These are phyloP conservation scores for Athalia rosae DNA, from an alignment of 2,888 invertebrate genomes.

Conservation along the genomic window DNA sequence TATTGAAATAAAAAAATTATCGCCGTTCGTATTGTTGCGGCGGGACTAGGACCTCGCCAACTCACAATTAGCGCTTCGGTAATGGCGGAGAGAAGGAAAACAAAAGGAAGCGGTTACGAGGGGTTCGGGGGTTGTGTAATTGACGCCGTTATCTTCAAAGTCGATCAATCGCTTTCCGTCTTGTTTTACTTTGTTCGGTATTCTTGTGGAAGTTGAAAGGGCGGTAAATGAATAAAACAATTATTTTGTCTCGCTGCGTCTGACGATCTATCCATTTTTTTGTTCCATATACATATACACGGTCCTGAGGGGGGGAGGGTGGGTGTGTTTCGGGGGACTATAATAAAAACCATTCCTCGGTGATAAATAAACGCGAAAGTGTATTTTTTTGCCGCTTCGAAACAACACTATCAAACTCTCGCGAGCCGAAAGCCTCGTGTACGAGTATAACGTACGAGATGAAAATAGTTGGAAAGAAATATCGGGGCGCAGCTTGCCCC, in stretches of 20 bases:
- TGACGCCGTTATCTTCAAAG: background rate
- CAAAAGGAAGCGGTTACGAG: background rate
- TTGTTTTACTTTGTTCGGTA: no score
- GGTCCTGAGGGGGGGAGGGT: no score
- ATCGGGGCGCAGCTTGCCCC: background rate
- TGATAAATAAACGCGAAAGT: background rate
- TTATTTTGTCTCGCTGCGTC: background rate
- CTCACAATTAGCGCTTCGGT: background rate
- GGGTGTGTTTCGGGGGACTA: background rate
- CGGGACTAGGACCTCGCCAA: constrained; percentile 1
- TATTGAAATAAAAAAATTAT: constrained; percentile 24
- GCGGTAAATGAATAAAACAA: background rate
- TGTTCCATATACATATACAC: background rate
- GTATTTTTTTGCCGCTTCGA: background rate
- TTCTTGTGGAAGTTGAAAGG: no score
- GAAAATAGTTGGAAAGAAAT: constrained; percentile 40
- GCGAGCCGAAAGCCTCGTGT: background rate
- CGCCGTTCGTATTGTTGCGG: constrained; percentile 3
- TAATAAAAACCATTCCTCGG: background rate
- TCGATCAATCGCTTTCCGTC: background rate
- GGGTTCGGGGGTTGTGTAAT: background rate
- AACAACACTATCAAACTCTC: no score
- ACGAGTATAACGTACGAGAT: background rate
- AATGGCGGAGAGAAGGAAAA: constrained; percentile 8
- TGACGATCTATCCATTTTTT: background rate